These are phyloP conservation scores for Drosophila rubida DNA, from an alignment of 2,888 invertebrate species.

Conservation along the genomic window DNA sequence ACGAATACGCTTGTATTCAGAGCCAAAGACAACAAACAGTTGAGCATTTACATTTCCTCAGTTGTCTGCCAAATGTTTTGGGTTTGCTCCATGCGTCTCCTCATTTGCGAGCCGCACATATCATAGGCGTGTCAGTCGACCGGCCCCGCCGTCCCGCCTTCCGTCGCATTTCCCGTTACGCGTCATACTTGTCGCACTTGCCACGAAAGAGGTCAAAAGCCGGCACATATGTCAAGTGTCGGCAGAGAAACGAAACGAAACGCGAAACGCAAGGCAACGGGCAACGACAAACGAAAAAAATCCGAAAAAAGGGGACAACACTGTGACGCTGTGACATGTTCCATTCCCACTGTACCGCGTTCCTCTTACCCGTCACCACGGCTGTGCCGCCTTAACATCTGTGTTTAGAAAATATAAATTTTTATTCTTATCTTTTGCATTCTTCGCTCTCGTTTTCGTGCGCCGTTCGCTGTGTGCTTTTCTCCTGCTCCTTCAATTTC, in stretches of 20 bases:
- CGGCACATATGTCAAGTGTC: slow-evolving; percentile 81
- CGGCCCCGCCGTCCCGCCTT: background rate
- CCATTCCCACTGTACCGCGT: slow-evolving; percentile 13
- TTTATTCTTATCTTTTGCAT: slow-evolving; percentile 75
- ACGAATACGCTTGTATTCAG: slow-evolving; percentile 36
- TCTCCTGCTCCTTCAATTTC: slow-evolving; percentile 30
- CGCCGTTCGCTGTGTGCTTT: slow-evolving; percentile 28
- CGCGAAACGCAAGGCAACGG: slow-evolving; percentile 4
- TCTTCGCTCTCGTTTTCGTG: slow-evolving; percentile 65
- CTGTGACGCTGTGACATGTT: slow-evolving; percentile 45
- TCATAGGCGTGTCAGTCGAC: slow-evolving; percentile 42
- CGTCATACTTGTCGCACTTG: background rate
- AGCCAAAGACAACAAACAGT: slow-evolving; percentile 61
- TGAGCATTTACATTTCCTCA: slow-evolving; percentile 68
- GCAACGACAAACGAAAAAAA: background rate
- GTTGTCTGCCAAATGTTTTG: slow-evolving; percentile 56
- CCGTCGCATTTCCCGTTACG: background rate
- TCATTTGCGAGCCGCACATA: slow-evolving; percentile 66
- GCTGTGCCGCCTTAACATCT: slow-evolving; percentile 10
- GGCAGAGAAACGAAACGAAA: slow-evolving; percentile 47
- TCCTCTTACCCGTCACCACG: background rate
- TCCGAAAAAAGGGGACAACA: slow-evolving; percentile 45
- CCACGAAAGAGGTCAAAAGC: slow-evolving; percentile 80
- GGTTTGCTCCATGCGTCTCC: slow-evolving; percentile 32
- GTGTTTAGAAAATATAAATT: slow-evolving; percentile 64